Conservation (phyloP, 2,797 vertebrate genomes). For the Microhierax caerulescens region DNA sequence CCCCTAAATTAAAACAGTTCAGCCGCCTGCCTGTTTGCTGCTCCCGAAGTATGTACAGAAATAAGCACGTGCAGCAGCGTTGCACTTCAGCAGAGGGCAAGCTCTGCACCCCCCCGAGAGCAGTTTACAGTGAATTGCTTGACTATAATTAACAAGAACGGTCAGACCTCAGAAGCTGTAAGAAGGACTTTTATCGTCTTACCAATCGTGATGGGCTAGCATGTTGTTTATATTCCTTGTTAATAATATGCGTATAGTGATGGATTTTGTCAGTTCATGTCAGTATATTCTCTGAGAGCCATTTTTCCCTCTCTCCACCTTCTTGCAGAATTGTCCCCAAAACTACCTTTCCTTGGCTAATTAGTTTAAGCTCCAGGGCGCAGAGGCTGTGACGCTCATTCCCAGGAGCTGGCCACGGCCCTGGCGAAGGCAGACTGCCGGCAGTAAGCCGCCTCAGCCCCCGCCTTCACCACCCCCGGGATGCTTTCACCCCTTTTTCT, state of each 20-base stretch:
- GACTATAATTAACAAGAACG: background rate
- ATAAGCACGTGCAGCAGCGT: accelerated
- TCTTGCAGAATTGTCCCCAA: background rate
- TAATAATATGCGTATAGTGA: background rate
- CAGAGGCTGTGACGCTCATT: no score
- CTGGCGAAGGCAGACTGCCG: background rate
- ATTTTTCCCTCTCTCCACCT: background rate
- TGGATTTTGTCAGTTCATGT: background rate
- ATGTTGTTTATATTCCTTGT: background rate
- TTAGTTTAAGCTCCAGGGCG: background rate
- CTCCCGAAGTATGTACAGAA: background rate
- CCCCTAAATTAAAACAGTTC: background rate
- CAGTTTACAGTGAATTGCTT: background rate
- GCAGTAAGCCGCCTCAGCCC: accelerated
- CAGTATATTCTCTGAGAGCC: background rate
- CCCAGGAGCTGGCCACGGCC: background rate
- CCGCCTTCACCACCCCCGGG: accelerated
- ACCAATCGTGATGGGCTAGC: background rate
- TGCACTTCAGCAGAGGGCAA: background rate
- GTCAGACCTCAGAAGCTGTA: background rate
- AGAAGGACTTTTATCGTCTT: background rate
- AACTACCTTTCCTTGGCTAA: background rate
- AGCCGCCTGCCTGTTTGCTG: background rate
- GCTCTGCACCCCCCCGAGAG: background rate
- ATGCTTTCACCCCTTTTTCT: no score